Evolutionary conservation across 1,140 invertebrate species (phyloP), one percentile per base, ranked within the genome.

Genomic region (Argopecten irradians): DNA sequence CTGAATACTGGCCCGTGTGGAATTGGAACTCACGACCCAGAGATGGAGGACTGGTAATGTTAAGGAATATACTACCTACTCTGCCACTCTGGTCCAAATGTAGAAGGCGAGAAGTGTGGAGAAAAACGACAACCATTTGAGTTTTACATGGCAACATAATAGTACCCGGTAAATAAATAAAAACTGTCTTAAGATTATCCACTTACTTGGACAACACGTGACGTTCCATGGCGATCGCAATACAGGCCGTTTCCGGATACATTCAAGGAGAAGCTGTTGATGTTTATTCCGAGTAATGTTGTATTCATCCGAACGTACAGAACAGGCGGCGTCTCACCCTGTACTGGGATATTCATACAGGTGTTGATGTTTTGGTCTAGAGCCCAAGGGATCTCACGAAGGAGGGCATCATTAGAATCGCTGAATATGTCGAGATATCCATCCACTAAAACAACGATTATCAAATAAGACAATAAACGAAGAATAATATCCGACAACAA

Each of bases 261-360:
- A 34, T 39, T 33, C 19, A 90, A 33, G n/a, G 85, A 85, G 41
- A 90, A 90, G 16, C 85, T 88, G 14, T 86, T 14, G 32, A 84
- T 71, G 36, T 86, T 41, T 5, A 90, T 85, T 14, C 86, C 43
- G 11, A 90, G 55, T 1, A 90, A 9, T 2, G 89, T 86, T n/a
- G 87, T 88, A 32, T 90, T 90, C 2, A 90, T 86, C 33, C 89
- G 39, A n/a, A 71, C 82, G 84, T 87, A 90, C n/a, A 88, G 86
- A 19, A 90, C 84, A 1, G 89, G 89, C 3, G 89, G 89, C 19
- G 82, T 84, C 0, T 86, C 39, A 14, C 89, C 89, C 28, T 90
- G 87, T 5, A 88, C 87, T 7, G 89, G 89, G 34, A 90, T 43
- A 36, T 71, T 46, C 5, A 90, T 82, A n/a, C 89, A 90, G 16